phyloP scores from a whole-genome alignment of 2,113 vertebrate species.

The Hippocampus barbouri region DNA sequence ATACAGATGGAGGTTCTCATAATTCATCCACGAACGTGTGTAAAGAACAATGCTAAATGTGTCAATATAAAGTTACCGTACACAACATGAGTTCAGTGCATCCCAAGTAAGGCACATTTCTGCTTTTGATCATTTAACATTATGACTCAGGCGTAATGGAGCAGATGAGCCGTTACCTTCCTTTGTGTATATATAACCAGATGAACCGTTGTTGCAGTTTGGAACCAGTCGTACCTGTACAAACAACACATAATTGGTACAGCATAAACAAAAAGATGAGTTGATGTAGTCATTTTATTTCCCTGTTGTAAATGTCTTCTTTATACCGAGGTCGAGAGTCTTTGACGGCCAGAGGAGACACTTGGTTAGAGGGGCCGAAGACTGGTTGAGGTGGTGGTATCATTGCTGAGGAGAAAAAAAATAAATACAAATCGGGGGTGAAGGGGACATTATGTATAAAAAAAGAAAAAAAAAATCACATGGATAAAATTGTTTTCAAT shows the following conservation, averaged over 20 bases:
- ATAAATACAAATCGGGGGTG: not conserved
- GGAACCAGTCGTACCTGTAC: conserved; percentile 93
- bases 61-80: not conserved
- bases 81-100: not conserved
- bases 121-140: not conserved
- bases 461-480: not conserved
- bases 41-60: not conserved
- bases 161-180: conserved; percentile 58
- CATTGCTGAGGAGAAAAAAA: conserved; percentile 41
- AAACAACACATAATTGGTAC: conserved; percentile 6
- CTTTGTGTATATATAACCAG: conserved; percentile 86
- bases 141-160: too few species aligned
- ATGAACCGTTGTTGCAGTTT: conserved; percentile 81
- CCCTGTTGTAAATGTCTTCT: not conserved
- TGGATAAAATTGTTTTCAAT: not conserved
- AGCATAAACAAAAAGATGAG: not conserved
- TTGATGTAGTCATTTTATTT: not conserved
- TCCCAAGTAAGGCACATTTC: not conserved
- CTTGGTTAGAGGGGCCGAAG: conserved; percentile 12
- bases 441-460: not conserved
- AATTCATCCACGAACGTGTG: too few species aligned
- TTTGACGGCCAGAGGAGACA: conserved; percentile 47
- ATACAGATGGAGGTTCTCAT: too few species aligned
- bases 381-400: conserved; percentile 34
- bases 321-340: conserved; percentile 66